Evolutionary conservation across 1,140 invertebrate species (phyloP).

Genomic region (Drosophila kohkoa): DNA sequence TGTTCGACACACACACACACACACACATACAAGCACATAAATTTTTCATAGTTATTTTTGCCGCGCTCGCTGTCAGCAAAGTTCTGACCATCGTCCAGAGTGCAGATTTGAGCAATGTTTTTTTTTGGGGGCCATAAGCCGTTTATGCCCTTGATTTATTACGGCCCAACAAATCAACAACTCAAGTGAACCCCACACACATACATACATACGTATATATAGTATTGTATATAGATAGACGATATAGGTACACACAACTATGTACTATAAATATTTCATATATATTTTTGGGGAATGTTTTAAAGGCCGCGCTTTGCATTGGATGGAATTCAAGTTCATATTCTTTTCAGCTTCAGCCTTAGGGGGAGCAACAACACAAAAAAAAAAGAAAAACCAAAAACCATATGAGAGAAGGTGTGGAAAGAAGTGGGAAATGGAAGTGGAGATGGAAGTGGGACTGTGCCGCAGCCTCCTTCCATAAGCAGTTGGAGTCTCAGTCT

Average conservation of each 20-base stretch:
- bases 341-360: no score
- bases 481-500: neutral
- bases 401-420: neutral
- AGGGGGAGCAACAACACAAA: no score
- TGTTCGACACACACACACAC: slow-evolving; percentile 7
- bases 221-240: slow-evolving; percentile 1
- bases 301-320: neutral
- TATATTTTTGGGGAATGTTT: slow-evolving; percentile 27
- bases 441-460: neutral
- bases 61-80: slow-evolving; percentile 10
- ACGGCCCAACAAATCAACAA: slow-evolving; percentile 67
- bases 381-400: neutral
- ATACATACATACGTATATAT: slow-evolving; percentile 5
- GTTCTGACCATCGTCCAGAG: slow-evolving; percentile 11
- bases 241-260: no score
- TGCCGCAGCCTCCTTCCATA: neutral
- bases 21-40: slow-evolving; percentile 22
- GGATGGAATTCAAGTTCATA: neutral
- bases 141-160: slow-evolving; percentile 72
- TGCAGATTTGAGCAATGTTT: slow-evolving; percentile 46
- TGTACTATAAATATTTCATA: no score
- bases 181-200: slow-evolving; percentile 11
- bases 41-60: slow-evolving; percentile 54
- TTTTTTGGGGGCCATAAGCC: slow-evolving; percentile 55
- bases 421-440: neutral